phyloP scores from a whole-genome alignment of 2,113 vertebrate species.

The Sus scrofa region T2T-Sscrofa CM000824.6:178473501-178474000 shows the following conservation, averaged over 20 bases:
- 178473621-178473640: conserved; percentile 34
- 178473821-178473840: conserved; percentile 68
- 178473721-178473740: conserved; percentile 66
- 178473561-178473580: conserved; percentile 36
- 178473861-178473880: conserved; percentile 53
- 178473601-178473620: neutral
- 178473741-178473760: conserved; percentile 71
- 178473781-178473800: conserved; percentile 71
- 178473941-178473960: conserved; percentile 70
- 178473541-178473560: neutral
- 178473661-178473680: conserved; percentile 32
- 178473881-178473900: conserved; percentile 60
- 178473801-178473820: conserved; percentile 71
- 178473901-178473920: conserved; percentile 67
- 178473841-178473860: conserved; percentile 71
- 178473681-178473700: conserved; percentile 57
- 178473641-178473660: neutral
- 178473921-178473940: conserved; percentile 68
- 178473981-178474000: conserved; percentile 43
- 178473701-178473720: conserved; percentile 69
- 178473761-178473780: conserved; percentile 79
- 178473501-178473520: neutral
- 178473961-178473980: conserved; percentile 62
- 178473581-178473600: conserved; percentile 11
- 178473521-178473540: conserved; percentile 13